Evolutionary conservation across 1,140 invertebrate species (phyloP), one percentile per base, ranked within the genome.

Genomic region (Marisa cornuarietis): DNA sequence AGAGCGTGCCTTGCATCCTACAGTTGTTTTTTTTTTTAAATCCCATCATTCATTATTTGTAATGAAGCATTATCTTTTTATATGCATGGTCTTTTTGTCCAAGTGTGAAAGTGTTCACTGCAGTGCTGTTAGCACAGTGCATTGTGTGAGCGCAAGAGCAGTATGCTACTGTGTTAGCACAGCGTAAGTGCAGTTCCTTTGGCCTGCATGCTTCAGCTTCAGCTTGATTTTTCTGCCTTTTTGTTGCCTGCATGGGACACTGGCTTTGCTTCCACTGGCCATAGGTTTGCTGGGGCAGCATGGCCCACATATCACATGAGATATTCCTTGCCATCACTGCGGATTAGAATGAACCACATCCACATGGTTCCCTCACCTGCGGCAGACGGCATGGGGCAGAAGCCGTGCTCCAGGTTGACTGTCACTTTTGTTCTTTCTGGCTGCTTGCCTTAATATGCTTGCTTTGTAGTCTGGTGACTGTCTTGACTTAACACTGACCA

Each of bases 401-500:
- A 18, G 11, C 16, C 9, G 54, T 58, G 61, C 26, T 42, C 31
- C 22, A 61, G 14, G 51, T 58, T 62, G 24, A 14, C 31, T 31
- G 68, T 77, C 65, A 51, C 65, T 78, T 51, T 26, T 78, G 22
- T 78, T 69, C 51, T 51, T 42, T 78, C 20, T 22, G 54, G 18
- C 49, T 78, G 31, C 31, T 78, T 69, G 18, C 65, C 49, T 65
- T 69, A 31, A 31, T 68, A 68, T 68, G 65, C 65, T 68, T 68
- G 65, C 65, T 68, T n/a, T 31, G 26, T 68, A 68, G 65, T 68
- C 26, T 68, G 65, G 22, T 68, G 22, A 68, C 13, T 13, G n/a
- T 68, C 65, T 24, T 31, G 26, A 68, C 26, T 11, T n/a, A 31
- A 24, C 65, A 68, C n/a, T 68, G 10, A 31, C 26, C n/a, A 14